Conservation (phyloP, 2,113 vertebrate genomes). For the Gnathonemus longibarbis region DNA sequence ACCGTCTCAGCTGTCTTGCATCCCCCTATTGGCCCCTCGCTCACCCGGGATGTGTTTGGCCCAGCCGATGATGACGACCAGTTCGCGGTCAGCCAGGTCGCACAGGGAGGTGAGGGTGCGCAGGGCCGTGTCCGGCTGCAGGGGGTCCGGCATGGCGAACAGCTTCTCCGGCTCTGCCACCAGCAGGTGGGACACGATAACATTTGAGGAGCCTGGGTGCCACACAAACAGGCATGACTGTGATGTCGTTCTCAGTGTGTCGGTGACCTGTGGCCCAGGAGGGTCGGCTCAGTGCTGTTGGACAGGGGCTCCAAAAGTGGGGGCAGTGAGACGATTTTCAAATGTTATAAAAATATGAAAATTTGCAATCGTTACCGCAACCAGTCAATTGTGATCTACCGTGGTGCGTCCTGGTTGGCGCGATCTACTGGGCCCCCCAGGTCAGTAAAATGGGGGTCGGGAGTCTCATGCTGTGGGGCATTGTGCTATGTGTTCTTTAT, state of each 20-base stretch:
- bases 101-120: constrained; percentile 81
- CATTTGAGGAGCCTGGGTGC: constrained; percentile 68
- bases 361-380: too few relatives aligned
- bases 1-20: neutral
- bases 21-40: constrained; percentile 18
- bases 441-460: too few relatives aligned
- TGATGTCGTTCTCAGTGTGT: neutral
- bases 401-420: neutral
- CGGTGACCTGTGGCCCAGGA: neutral
- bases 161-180: constrained; percentile 85
- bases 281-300: neutral
- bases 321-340: neutral
- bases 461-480: neutral
- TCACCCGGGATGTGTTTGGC: constrained; percentile 88
- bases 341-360: too few relatives aligned
- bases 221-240: constrained; percentile 12
- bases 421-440: neutral
- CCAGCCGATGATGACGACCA: constrained; percentile 89
- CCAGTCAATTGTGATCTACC: neutral
- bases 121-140: constrained; percentile 75
- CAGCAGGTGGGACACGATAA: constrained; percentile 82
- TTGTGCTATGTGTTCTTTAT: neutral
- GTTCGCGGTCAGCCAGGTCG: constrained; percentile 82
- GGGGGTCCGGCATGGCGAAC: constrained; percentile 83
- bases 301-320: neutral